Evolutionary conservation across 64 coral and sea anemone species (phyloP).

Genomic region (Stylophora pistillata): DNA sequence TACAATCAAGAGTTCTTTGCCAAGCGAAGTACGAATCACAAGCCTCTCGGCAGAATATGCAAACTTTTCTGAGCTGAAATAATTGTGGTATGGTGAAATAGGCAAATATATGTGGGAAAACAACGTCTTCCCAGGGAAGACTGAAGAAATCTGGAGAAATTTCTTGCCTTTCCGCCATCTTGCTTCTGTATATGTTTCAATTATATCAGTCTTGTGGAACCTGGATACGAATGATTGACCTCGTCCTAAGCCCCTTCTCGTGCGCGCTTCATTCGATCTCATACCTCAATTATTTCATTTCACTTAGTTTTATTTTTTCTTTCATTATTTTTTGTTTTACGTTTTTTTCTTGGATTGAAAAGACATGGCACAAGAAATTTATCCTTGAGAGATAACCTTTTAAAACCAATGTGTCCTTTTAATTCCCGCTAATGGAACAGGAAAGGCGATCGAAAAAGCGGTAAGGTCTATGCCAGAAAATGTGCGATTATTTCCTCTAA

Average conservation of each 20-base stretch:
- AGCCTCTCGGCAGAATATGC: constrained; percentile 58
- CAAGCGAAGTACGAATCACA: constrained; percentile 72
- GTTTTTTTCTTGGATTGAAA: too few relatives aligned
- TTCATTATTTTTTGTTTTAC: too few relatives aligned
- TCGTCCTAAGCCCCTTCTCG: background rate
- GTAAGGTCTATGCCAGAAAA: too few relatives aligned
- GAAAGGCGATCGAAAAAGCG: too few relatives aligned
- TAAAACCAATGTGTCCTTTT: too few relatives aligned
- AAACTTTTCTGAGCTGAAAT: constrained; percentile 64
- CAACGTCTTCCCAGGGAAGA: constrained; percentile 83
- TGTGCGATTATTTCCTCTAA: too few relatives aligned
- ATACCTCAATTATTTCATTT: too few relatives aligned
- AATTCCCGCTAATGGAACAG: too few relatives aligned
- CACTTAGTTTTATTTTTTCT: too few relatives aligned
- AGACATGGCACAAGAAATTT: too few relatives aligned
- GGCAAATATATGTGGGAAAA: constrained; percentile 78
- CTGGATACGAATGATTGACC: background rate
- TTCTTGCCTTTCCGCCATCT: constrained; percentile 57
- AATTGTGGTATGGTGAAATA: constrained; percentile 66
- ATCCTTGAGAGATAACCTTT: too few relatives aligned
- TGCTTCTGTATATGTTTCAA: background rate
- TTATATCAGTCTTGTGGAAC: too few relatives aligned
- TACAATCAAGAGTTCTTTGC: constrained; percentile 69
- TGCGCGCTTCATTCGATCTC: background rate
- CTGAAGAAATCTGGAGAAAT: constrained; percentile 40